phyloP scores from a whole-genome alignment of 2,888 invertebrate genomes.

The Spodoptera littoralis region DNA sequence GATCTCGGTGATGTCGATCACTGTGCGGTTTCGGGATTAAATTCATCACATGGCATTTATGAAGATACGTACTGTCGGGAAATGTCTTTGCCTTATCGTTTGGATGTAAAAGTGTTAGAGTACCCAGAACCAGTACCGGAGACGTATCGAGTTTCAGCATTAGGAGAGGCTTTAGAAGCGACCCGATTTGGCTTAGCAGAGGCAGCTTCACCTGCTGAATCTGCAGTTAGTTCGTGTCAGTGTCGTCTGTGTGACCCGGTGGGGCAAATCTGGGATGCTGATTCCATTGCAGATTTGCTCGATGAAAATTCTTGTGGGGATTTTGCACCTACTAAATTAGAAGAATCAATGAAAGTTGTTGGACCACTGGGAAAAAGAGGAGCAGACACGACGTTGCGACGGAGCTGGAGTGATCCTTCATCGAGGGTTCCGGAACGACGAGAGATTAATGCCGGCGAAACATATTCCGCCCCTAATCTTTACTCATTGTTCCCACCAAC shows the following conservation, averaged over 20 bases:
- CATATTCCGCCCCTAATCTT: constrained; percentile 82
- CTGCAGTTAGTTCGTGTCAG: constrained; percentile 90
- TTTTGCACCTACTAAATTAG: constrained; percentile 85
- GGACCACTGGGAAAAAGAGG: constrained; percentile 80
- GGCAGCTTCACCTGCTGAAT: constrained; percentile 83
- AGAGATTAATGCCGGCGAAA: constrained; percentile 75
- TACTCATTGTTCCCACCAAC: constrained; percentile 85
- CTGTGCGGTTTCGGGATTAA: constrained; percentile 80
- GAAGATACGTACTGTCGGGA: constrained; percentile 86
- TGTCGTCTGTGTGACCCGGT: constrained; percentile 93
- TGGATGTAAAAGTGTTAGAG: constrained; percentile 82
- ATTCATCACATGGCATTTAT: constrained; percentile 77
- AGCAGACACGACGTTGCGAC: constrained; percentile 83
- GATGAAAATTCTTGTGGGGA: constrained; percentile 85
- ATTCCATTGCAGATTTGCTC: constrained; percentile 88
- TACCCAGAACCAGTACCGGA: constrained; percentile 80
- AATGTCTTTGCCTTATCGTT: constrained; percentile 84
- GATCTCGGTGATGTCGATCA: constrained; percentile 84
- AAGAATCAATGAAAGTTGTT: constrained; percentile 86
- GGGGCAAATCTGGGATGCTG: constrained; percentile 93
- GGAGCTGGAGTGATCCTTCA: constrained; percentile 91
- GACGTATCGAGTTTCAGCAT: constrained; percentile 85
- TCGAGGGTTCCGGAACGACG: constrained; percentile 82
- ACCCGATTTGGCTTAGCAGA: constrained; percentile 82
- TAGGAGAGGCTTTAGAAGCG: constrained; percentile 86